phyloP scores from a whole-genome alignment of 2,888 invertebrate genomes.

The Colostygia pectinataria region DNA sequence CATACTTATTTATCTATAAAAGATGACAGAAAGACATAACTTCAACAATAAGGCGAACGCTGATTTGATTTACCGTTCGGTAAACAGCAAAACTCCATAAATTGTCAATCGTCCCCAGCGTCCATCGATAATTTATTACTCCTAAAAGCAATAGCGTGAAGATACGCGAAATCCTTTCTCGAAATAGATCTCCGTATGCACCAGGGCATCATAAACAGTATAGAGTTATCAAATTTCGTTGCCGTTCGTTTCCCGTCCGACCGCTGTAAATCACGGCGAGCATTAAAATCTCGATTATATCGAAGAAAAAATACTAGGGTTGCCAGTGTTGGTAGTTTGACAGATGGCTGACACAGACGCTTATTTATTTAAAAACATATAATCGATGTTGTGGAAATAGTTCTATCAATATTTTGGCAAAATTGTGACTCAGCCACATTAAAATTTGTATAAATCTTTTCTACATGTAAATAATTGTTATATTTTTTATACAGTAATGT shows the following conservation, averaged over 20 bases:
- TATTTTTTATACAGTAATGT: too few species aligned
- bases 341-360: constrained; percentile 19
- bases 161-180: constrained; percentile 34
- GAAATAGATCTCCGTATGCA: constrained; percentile 47
- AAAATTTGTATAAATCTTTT: too few species aligned
- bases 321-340: constrained; percentile 23
- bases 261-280: constrained; percentile 67
- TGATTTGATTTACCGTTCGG: constrained; percentile 24
- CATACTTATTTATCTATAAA: too few species aligned
- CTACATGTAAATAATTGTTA: too few species aligned
- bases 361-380: too few species aligned
- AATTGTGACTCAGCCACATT: too few species aligned
- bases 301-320: constrained; percentile 25
- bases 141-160: constrained; percentile 30
- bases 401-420: too few species aligned
- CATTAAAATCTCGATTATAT: constrained; percentile 79
- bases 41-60: constrained; percentile 5
- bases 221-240: constrained; percentile 81
- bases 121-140: constrained; percentile 27
- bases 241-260: constrained; percentile 53
- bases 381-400: too few species aligned
- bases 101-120: constrained; percentile 26
- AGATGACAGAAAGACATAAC: neutral
- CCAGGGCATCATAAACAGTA: constrained; percentile 72
- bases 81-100: constrained; percentile 27